Evolutionary conservation across 2,113 vertebrate genomes (phyloP), one percentile per base, ranked within the genome.

Genomic region (Pachyramphus minor): DNA sequence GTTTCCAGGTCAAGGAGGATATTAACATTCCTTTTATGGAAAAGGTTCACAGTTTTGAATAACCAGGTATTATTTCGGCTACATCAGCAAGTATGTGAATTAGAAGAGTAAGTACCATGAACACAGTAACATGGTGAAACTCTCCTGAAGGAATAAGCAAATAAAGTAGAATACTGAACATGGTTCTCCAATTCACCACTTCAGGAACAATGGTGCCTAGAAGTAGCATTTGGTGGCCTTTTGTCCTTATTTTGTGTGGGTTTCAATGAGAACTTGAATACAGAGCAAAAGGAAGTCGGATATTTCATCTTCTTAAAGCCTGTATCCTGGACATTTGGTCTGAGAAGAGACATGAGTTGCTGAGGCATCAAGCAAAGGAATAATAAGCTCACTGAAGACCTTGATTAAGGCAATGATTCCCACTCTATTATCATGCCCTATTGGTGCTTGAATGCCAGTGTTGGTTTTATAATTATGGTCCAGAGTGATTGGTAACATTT

Each of bases 401-500:
- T 90, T 67, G 90, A 86, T 84, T 90, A 86, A 89, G 73, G 37
- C 8, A 25, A n/a, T 72, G 79, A 89, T 88, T 84, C 52, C 52
- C 28, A 56, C 22, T 86, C 72, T 42, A 64, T 90, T 37, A 88
- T 84, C 64, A 93, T 47, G 90, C 95, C 95, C 64, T 84, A 37
- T 67, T 88, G 68, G 74, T 78, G 83, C 49, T 45, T 19, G 60
- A 84, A 86, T 68, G n/a, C 5, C 78, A 74, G 52, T 28, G 37
- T n/a, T 74, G 55, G 52, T 60, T 86, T 87, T 0, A 1, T 75
- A 94, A 95, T 94, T 90, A 87, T 5, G 1, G 35, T 88, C 39
- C 79, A 86, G 92, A 86, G 44, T 44, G 82, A 87, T 89, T 95
- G 87, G 64, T 58, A 90, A 68, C 16, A 37, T 87, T 94, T 86